Evolutionary conservation across 1,140 invertebrate species (phyloP).

Genomic region (Brachystomella parvula): DNA sequence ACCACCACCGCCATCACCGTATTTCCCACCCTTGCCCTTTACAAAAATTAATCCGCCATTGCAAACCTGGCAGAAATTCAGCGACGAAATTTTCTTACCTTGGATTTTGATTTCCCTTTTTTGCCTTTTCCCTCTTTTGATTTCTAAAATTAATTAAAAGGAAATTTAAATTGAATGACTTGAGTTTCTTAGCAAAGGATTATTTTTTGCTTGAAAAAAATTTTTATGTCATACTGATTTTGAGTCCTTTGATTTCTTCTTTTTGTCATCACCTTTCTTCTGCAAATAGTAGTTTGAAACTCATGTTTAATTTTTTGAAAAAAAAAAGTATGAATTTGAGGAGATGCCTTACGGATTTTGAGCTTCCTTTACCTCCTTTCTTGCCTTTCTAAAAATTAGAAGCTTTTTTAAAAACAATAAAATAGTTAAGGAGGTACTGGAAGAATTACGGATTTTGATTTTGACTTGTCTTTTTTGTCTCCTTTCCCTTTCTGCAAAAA

Average conservation of each 20-base stretch:
- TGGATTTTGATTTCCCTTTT: constrained; percentile 4
- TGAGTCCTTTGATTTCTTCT: background rate
- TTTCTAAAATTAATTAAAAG: background rate
- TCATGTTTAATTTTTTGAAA: background rate
- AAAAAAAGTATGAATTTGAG: too few relatives aligned
- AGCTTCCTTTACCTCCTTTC: background rate
- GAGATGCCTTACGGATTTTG: background rate
- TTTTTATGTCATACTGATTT: background rate
- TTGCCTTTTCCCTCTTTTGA: background rate
- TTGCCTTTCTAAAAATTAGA: background rate
- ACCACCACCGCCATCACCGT: too few relatives aligned
- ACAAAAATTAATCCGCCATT: background rate
- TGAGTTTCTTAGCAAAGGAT: background rate
- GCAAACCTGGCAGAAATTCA: background rate
- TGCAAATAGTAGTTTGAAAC: background rate
- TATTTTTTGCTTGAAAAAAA: background rate
- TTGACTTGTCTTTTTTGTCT: background rate
- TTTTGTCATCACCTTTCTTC: background rate
- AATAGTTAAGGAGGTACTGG: background rate
- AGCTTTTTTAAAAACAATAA: background rate
- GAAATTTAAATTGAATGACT: background rate
- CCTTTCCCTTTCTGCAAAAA: background rate
- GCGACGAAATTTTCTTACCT: background rate
- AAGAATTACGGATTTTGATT: background rate
- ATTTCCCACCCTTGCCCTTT: background rate